Evolutionary conservation across 2,113 vertebrate species (phyloP), one percentile per base, ranked within the genome.

Genomic region (Anoplopoma fimbria): DNA sequence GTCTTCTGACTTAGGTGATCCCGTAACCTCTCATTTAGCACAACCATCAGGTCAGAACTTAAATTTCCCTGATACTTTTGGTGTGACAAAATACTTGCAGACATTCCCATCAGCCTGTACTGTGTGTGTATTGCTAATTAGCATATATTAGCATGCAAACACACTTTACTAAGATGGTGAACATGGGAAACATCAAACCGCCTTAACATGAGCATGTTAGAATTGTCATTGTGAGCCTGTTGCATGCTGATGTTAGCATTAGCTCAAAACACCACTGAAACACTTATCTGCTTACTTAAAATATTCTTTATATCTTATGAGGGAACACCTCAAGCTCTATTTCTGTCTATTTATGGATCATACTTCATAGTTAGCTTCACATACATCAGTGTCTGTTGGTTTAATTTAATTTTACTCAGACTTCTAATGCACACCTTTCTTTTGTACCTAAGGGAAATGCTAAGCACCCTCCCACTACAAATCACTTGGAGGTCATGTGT

Each of bases 401-500:
- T 42, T 55, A 40, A 78, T 86, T 62, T 60, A 49, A 83, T 73
- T 80, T 76, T 17, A 36, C 49, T 60, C 61, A 65, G 27, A 58
- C 25, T 36, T 84, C 17, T 80, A 53, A 85, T 73, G 57, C 23
- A 58, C 53, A 89, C 70, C 38, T 60, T 82, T 67, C 29, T 83
- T 82, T 81, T 87, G 75, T 77, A 88, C 79, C 84, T 83, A 89
- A 87, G 86, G 72, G 53, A 87, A 87, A 79, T 53, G 49, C 57
- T 81, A 29, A 72, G 81, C 65, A 45, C 79, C 69, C 65, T 74
- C 80, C 65, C 63, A 64, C 83, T 82, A 85, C 84, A 91, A 91
- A 93, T 90, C 91, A 86, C 79, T 81, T 75, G 73, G 62, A 86
- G 86, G 67, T 88, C 77, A 77, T 86, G 82, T 87, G 88, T 84